Base-by-base conservation (phyloP, 2,888 invertebrate genomes). In the Lepidonotus clava region DNA sequence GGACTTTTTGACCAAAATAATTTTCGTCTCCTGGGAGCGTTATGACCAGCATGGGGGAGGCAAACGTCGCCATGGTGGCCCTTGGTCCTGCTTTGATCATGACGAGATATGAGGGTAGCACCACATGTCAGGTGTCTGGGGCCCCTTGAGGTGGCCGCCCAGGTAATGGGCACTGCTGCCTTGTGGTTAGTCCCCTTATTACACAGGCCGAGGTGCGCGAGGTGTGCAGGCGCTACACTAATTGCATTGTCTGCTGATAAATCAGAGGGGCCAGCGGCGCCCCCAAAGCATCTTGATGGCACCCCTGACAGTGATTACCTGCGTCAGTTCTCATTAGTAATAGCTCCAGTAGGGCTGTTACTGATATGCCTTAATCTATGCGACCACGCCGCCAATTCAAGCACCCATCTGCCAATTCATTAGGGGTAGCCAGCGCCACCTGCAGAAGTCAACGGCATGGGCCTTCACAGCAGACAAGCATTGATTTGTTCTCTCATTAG, bases 231-330 rank as follows among this genome's bases (percentile, higher is more conserved):
- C 38, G 71, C 38, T 14, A 38, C 61, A 18, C 71, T 71, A 71
- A 71, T 71, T 71, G 71, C 38, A 71, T 71, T 71, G 38, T 71
- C 71, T n/a, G 24, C 24, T 61, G 61, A 61, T 61, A 61, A 61
- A 61, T 61, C n/a, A 32, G 71, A 11, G 34, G 71, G 2, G 36
- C 71, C 71, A 5, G 71, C 11, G 36, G 36, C 36, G 14, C 8
- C 18, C 36, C 1, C 2, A 32, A 24, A 61, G 61, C n/a, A 24
- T 5, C 38, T 34, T 38, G 38, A 71, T 71, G 71, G 21, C 71
- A 18, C 21, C 21, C 24, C n/a, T 5, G 38, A 71, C 71, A 71
- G 71, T 71, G 71, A 71, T 71, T 71, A 38, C 38, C 71, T 21
- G 21, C 18, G 71, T 71, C 71, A 14, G 34, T 38, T 34, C 34